These are phyloP conservation scores for Sinhomidia bicolor DNA, from an alignment of 2,888 invertebrate species.

Conservation along the genomic window DNA sequence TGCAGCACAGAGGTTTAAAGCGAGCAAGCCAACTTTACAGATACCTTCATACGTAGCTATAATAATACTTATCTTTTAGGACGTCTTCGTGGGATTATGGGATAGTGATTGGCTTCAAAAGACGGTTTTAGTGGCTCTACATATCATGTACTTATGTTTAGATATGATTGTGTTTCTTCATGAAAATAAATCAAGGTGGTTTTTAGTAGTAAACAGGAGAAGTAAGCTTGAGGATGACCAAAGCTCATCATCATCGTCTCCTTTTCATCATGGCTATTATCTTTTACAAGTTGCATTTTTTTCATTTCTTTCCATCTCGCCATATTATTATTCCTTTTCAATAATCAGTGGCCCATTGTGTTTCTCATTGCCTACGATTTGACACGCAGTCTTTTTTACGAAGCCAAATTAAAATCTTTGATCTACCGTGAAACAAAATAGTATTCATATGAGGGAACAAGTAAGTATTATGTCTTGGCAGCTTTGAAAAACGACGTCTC, in stretches of 20 bases:
- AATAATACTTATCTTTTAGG: too few relatives aligned
- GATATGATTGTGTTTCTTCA: not conserved
- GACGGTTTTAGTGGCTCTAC: slow-evolving; percentile 52
- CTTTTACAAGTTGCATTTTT: slow-evolving; percentile 11
- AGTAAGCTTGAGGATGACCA: slow-evolving; percentile 15
- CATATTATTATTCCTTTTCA: slow-evolving; percentile 24
- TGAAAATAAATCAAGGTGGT: slow-evolving; percentile 26
- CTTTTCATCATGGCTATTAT: not conserved
- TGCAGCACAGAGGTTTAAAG: not conserved
- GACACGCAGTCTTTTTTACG: slow-evolving; percentile 50
- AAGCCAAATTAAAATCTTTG: slow-evolving; percentile 28
- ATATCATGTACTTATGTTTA: not conserved
- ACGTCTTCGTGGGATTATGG: not conserved
- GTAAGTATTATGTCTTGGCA: not conserved
- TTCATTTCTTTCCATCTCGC: slow-evolving; percentile 13
- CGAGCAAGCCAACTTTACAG: not conserved
- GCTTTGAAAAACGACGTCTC: not conserved
- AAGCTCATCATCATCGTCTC: slow-evolving; percentile 20
- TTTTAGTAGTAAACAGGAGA: not conserved
- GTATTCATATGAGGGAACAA: not conserved
- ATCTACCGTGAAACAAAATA: slow-evolving; percentile 39
- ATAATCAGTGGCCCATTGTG: slow-evolving; percentile 52
- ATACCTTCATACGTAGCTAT: not conserved
- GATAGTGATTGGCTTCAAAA: not conserved
- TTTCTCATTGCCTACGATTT: slow-evolving; percentile 23